A percentile compares a stretch with the other conserved stretches of the same genome.
phyloP scores from a whole-genome alignment of 2,888 invertebrate species.

The Spisula subtruncata region DNA sequence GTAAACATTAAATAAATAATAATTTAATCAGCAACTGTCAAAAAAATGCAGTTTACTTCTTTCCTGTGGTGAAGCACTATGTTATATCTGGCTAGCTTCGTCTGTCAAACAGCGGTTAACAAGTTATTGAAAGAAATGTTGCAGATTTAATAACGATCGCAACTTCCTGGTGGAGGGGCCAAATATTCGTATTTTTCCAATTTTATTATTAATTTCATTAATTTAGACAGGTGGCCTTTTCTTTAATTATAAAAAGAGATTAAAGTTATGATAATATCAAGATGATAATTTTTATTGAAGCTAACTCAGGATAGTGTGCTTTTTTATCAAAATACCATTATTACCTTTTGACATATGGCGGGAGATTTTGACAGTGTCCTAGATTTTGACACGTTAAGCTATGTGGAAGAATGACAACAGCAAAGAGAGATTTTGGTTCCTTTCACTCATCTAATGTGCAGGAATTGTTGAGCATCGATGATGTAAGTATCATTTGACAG shows the following conservation, averaged over 20 bases:
- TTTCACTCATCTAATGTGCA: conserved; percentile 86
- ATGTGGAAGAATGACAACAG: neutral
- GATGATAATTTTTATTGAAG: too few relatives aligned
- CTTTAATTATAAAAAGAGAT: too few relatives aligned
- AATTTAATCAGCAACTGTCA: neutral
- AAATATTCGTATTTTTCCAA: conserved; percentile 13
- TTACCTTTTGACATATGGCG: conserved; percentile 61
- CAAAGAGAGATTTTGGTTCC: conserved; percentile 85
- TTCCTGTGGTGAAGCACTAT: neutral
- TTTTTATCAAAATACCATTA: neutral
- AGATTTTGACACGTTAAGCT: conserved; percentile 31
- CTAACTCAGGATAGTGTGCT: too few relatives aligned
- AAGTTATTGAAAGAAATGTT: neutral
- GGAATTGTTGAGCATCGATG: conserved; percentile 79
- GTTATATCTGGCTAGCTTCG: neutral
- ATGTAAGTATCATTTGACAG: conserved; percentile 70
- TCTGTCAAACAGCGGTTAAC: neutral
- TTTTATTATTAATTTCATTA: neutral
- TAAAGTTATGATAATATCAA: too few relatives aligned
- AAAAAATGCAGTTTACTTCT: neutral
- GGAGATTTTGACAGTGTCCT: conserved; percentile 49
- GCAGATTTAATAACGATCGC: neutral
- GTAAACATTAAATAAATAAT: neutral
- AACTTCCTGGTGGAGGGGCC: neutral
- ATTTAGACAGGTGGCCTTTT: too few relatives aligned